These are phyloP conservation scores for Trachymyrmex cornetzi DNA, from an alignment of 1,140 invertebrate genomes.

Conservation along the genomic window DNA sequence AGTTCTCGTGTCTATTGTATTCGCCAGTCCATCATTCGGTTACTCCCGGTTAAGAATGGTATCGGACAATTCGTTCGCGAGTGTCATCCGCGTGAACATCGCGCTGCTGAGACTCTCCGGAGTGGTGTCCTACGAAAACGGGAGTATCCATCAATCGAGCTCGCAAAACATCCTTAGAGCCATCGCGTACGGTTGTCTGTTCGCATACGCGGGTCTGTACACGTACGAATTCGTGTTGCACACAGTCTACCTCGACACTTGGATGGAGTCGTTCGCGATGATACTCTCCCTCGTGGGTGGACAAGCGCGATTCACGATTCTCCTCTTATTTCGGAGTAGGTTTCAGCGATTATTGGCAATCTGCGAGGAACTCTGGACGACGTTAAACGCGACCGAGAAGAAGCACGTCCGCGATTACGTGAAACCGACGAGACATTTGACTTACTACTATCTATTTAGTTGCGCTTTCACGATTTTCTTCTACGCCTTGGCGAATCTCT, in stretches of 20 bases:
- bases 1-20: neutral
- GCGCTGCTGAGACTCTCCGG: slow-evolving; percentile 69
- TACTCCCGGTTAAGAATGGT: neutral
- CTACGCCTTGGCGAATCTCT: slow-evolving; percentile 67
- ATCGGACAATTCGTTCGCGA: slow-evolving; percentile 34
- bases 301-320: slow-evolving; percentile 67
- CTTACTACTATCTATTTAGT: slow-evolving; percentile 67
- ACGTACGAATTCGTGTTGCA: slow-evolving; percentile 56
- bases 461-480: slow-evolving; percentile 72
- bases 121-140: slow-evolving; percentile 46
- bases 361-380: slow-evolving; percentile 69
- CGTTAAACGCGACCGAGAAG: slow-evolving; percentile 56
- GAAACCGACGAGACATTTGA: slow-evolving; percentile 64
- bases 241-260: slow-evolving; percentile 40
- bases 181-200: slow-evolving; percentile 61
- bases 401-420: slow-evolving; percentile 60
- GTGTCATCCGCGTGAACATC: slow-evolving; percentile 66
- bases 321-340: slow-evolving; percentile 53
- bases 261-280: slow-evolving; percentile 68
- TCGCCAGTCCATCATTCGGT: neutral
- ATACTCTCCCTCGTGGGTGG: slow-evolving; percentile 72
- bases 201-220: slow-evolving; percentile 61
- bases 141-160: neutral
- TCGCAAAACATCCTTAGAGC: slow-evolving; percentile 45
- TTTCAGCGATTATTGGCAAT: slow-evolving; percentile 63